phyloP scores from a whole-genome alignment of 2,113 vertebrate species.

The Scopus umbretta region DNA sequence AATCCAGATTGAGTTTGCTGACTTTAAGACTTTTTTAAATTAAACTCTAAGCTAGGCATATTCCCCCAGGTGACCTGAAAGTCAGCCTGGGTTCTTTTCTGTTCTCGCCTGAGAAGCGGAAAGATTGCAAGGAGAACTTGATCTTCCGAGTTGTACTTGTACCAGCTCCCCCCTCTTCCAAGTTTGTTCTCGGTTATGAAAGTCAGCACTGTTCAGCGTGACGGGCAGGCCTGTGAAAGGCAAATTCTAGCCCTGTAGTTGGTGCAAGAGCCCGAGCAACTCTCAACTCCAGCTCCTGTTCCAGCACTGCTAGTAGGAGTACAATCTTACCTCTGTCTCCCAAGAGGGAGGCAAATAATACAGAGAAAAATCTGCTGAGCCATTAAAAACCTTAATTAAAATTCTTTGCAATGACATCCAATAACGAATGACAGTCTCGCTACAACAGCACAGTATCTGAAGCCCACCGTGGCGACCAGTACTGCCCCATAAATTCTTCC shows the following conservation, averaged over 20 bases:
- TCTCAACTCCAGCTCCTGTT: neutral
- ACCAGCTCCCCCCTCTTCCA: too few relatives aligned
- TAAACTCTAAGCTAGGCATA: too few relatives aligned
- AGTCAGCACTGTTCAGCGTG: rapidly evolving
- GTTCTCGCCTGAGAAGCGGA: neutral
- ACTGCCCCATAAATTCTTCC: rapidly evolving
- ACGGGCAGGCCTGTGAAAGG: rapidly evolving
- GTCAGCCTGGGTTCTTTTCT: neutral
- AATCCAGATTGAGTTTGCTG: rapidly evolving
- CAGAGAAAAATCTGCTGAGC: neutral
- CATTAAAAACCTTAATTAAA: neutral
- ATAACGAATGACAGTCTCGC: rapidly evolving
- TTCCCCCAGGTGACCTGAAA: neutral
- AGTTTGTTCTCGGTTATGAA: too few relatives aligned
- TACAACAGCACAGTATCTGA: too few relatives aligned
- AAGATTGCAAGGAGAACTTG: neutral
- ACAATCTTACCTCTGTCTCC: neutral
- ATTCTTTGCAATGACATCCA: neutral
- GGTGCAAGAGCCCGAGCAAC: neutral
- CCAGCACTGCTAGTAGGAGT: neutral
- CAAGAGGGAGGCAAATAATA: neutral
- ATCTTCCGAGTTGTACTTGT: neutral
- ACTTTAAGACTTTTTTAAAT: neutral
- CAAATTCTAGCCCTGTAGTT: neutral
- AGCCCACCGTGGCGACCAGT: neutral